Conservation (phyloP, 2,113 vertebrate genomes). For the Oriolus oriolus region DNA sequence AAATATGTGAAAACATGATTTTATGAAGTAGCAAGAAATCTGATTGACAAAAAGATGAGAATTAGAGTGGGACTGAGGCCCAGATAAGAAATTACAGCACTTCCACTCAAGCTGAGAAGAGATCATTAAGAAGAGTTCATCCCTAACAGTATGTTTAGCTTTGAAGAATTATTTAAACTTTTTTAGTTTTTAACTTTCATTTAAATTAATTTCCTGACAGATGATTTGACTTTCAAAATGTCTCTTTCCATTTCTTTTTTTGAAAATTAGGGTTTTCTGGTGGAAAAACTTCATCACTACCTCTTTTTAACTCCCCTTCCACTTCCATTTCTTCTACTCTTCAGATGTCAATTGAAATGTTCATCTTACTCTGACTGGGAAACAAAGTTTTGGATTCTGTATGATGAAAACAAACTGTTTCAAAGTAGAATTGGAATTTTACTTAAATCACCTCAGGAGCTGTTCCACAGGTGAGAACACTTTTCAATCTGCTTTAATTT, state of each 20-base stretch:
- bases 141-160: neutral
- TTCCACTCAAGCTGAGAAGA: neutral
- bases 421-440: neutral
- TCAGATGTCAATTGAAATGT: neutral
- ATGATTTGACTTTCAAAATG: neutral
- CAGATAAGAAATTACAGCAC: neutral
- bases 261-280: neutral
- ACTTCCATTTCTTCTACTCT: neutral
- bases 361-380: neutral
- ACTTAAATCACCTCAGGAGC: neutral
- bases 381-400: neutral
- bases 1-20: rapidly evolving
- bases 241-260: neutral
- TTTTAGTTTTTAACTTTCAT: neutral
- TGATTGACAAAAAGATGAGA: neutral
- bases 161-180: neutral
- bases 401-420: neutral
- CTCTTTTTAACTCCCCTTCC: neutral
- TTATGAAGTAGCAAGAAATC: neutral
- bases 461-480: neutral
- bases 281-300: neutral
- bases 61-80: neutral
- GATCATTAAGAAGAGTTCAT: neutral
- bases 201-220: neutral
- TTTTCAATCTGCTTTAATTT: neutral